phyloP scores from a whole-genome alignment of 2,888 invertebrate species.

The Spialia ferax region DNA sequence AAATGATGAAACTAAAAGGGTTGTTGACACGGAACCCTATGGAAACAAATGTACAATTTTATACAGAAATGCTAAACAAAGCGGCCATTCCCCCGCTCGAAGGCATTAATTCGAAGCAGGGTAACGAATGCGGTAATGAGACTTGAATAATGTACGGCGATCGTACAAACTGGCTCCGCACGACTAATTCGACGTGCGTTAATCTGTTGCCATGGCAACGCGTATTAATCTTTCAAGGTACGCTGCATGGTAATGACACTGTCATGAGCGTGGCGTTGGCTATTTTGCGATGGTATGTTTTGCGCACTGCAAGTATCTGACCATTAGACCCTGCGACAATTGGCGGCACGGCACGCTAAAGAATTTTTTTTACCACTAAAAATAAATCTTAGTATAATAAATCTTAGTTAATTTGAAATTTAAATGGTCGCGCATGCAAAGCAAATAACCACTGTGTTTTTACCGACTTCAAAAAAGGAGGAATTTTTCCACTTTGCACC shows the following conservation, averaged over 20 bases:
- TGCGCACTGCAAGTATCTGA: no score
- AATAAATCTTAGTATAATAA: no score
- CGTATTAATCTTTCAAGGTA: conserved; percentile 33
- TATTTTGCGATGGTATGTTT: background rate
- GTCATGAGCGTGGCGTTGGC: conserved; percentile 11
- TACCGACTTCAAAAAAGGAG: no score
- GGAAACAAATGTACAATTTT: background rate
- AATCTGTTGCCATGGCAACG: conserved; percentile 39
- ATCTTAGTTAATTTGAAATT: no score
- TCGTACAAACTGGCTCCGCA: conserved; percentile 8
- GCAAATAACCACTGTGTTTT: no score
- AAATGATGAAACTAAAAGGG: no score
- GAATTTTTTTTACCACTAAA: no score
- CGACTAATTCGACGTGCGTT: conserved; percentile 38
- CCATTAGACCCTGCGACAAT: no score
- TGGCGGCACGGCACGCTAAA: no score
- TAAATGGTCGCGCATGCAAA: no score
- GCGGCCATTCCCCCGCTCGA: background rate
- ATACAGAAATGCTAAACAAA: background rate
- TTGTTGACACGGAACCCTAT: background rate
- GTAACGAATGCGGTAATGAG: conserved; percentile 39
- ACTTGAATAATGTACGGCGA: conserved; percentile 37
- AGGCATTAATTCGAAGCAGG: conserved; percentile 30
- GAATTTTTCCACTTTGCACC: no score
- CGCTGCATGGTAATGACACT: conserved; percentile 33